A percentile compares a stretch with the other conserved stretches of the same genome.
Conservation (phyloP, 2,113 vertebrate genomes). For the Bos javanicus region DNA sequence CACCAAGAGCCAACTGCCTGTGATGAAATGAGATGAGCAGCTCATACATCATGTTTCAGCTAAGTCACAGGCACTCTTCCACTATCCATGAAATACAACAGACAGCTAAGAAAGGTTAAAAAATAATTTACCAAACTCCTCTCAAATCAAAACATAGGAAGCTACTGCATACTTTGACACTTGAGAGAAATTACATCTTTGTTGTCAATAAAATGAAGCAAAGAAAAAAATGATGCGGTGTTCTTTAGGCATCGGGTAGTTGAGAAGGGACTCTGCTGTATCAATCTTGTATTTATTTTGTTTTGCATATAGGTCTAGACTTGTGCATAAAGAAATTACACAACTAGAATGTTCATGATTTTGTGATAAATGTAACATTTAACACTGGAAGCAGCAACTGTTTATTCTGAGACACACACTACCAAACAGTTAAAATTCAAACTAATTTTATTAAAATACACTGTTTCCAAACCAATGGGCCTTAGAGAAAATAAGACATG, state of each 20-base stretch:
- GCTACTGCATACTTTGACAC: not conserved
- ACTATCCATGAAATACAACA: not conserved
- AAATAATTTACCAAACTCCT: not conserved
- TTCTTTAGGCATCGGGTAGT: not conserved
- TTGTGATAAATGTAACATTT: not conserved
- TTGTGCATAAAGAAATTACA: not conserved
- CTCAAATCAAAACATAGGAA: not conserved
- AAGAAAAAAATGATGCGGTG: not conserved
- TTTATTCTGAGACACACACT: conserved; percentile 1
- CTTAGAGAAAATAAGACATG: not conserved
- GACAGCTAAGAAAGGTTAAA: not conserved
- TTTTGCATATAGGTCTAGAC: not conserved
- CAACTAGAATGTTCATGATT: not conserved
- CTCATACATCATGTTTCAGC: not conserved
- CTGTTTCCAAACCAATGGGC: not conserved
- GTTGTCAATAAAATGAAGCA: not conserved
- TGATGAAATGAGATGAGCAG: not conserved
- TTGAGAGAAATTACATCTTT: not conserved
- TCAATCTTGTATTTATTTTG: not conserved
- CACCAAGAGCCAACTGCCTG: not conserved
- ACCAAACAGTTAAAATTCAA: not conserved
- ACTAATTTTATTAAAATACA: not conserved
- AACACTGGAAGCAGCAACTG: not conserved
- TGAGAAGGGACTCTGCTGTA: not conserved
- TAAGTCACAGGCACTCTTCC: not conserved